Conservation (phyloP, 2,113 vertebrate genomes). For the Brevimyrus niger region DNA sequence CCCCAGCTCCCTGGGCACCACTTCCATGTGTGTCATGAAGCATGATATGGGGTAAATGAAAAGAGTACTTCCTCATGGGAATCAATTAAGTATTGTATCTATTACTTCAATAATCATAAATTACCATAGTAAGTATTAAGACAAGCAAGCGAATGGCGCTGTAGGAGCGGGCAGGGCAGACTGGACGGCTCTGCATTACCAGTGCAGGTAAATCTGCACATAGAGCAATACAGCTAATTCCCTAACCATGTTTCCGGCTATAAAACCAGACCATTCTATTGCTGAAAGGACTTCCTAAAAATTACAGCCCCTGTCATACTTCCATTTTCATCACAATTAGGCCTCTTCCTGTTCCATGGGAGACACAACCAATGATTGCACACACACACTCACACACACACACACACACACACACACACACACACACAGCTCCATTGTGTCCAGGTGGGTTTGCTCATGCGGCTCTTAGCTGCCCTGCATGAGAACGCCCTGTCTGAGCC, state of each 20-base stretch:
- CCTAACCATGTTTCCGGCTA: neutral
- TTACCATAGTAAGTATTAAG: neutral
- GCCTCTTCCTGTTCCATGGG: neutral
- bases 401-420: neutral
- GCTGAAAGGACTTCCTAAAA: neutral
- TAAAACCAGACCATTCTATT: neutral
- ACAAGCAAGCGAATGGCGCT: neutral
- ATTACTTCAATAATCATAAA: neutral
- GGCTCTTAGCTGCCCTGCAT: neutral
- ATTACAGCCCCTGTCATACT: neutral
- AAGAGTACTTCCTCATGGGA: neutral
- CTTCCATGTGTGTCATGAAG: neutral
- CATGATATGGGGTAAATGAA: neutral
- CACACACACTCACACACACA: neutral
- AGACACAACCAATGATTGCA: neutral
- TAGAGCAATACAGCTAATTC: neutral
- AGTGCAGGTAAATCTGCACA: neutral
- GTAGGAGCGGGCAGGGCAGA: neutral
- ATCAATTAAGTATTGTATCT: neutral
- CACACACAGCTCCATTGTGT: neutral
- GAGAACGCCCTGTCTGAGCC: neutral
- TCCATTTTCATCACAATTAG: neutral
- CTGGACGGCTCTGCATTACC: neutral
- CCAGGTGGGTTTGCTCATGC: neutral
- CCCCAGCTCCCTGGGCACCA: neutral